Conservation (phyloP, 2,113 vertebrate species). For the Myotis brandtii region DNA sequence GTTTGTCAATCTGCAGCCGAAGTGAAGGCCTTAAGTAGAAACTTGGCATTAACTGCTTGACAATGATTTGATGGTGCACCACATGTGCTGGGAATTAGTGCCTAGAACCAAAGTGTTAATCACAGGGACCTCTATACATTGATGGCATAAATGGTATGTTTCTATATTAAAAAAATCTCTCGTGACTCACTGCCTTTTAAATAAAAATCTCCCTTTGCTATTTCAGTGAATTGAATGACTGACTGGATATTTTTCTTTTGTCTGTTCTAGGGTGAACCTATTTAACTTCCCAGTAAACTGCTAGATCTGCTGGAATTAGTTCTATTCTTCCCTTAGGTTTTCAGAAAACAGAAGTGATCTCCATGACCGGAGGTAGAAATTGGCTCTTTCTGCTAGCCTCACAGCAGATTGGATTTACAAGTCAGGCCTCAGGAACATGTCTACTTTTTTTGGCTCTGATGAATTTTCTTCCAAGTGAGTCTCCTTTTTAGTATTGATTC, state of each 20-base stretch:
- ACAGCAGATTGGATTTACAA: not conserved
- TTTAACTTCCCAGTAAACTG: slow-evolving; percentile 62
- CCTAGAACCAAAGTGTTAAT: slow-evolving; percentile 86
- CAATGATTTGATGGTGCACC: slow-evolving; percentile 76
- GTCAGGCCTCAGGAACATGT: not conserved
- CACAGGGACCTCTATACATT: slow-evolving; percentile 81
- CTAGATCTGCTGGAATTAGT: not conserved
- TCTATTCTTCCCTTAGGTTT: not conserved
- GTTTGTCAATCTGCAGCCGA: slow-evolving; percentile 79
- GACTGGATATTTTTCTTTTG: slow-evolving; percentile 65
- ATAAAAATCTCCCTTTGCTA: slow-evolving; percentile 76
- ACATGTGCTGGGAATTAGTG: slow-evolving; percentile 83
- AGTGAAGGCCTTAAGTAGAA: slow-evolving; percentile 75
- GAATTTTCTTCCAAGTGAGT: not conserved
- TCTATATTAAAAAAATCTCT: slow-evolving; percentile 75
- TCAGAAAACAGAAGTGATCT: not conserved
- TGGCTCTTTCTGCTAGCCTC: not conserved
- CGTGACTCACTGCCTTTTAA: slow-evolving; percentile 73
- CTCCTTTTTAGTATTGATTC: not conserved
- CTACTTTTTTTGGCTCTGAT: not conserved
- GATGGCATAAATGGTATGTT: slow-evolving; percentile 85
- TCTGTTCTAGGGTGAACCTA: slow-evolving; percentile 62
- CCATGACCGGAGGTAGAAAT: not conserved
- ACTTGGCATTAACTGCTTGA: slow-evolving; percentile 82
- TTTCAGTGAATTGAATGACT: slow-evolving; percentile 80